Evolutionary conservation across 2,113 vertebrate species (phyloP).

Genomic region (Atlantisia rogersi): DNA sequence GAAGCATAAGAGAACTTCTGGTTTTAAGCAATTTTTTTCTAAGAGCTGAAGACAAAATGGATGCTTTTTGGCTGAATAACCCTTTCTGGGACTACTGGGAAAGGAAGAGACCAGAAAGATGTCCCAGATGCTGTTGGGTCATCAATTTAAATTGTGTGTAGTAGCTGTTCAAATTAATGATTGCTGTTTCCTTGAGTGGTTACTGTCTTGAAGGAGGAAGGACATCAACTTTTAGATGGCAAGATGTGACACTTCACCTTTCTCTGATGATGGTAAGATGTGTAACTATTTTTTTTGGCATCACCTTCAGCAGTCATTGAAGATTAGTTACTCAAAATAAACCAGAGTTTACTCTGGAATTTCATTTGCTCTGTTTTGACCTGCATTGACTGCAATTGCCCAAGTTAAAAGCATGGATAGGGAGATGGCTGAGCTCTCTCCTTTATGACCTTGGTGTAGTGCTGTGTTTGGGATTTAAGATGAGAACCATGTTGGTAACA

Average conservation of each 20-base stretch:
- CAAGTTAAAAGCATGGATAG: fast-evolving
- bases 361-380: background rate
- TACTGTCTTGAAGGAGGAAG: background rate
- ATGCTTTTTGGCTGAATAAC: background rate
- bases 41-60: background rate
- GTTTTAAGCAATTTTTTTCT: background rate
- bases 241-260: background rate
- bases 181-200: background rate
- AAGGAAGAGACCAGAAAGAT: background rate
- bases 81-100: background rate
- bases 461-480: no score
- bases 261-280: background rate
- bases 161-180: background rate
- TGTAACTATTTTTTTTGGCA: background rate
- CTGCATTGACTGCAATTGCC: background rate
- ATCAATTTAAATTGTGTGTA: background rate
- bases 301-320: background rate
- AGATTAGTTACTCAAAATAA: background rate
- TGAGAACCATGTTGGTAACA: no score
- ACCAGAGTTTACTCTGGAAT: background rate
- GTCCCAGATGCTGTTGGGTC: background rate
- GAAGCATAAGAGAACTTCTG: background rate
- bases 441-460: background rate
- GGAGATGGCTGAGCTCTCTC: background rate
- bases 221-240: background rate